Evolutionary conservation across 2,797 vertebrate species (phyloP).

Genomic region (Sebastes hopkinsi): DNA sequence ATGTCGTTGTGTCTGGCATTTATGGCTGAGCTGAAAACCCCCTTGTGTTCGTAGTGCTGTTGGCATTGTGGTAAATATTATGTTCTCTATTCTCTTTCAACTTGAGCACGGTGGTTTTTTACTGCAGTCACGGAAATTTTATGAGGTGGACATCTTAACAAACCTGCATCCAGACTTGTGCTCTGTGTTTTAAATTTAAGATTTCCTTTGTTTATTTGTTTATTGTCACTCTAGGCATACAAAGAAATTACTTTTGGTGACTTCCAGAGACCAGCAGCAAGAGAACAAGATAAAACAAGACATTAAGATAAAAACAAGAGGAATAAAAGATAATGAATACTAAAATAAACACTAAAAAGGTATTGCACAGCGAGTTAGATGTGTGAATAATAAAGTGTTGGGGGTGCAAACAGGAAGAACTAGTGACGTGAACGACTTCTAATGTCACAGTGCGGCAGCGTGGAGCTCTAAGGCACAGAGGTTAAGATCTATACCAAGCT

Average conservation of each 20-base stretch:
- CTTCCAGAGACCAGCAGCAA: too few relatives aligned
- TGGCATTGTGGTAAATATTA: not conserved
- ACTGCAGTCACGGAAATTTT: not conserved
- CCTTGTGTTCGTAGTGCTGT: not conserved
- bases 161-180: not conserved
- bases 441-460: not conserved
- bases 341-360: too few relatives aligned
- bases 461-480: not conserved
- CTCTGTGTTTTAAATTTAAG: not conserved
- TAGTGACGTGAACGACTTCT: not conserved
- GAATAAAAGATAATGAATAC: not conserved
- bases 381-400: too few relatives aligned
- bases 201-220: too few relatives aligned
- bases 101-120: not conserved
- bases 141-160: not conserved
- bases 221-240: too few relatives aligned
- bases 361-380: too few relatives aligned
- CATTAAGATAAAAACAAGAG: not conserved
- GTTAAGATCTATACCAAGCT: not conserved
- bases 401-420: not conserved
- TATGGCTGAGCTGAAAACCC: conserved; percentile 5
- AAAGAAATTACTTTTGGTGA: too few relatives aligned
- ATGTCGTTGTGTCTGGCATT: not conserved
- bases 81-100: not conserved
- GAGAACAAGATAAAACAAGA: too few relatives aligned